These are phyloP conservation scores for Allobates femoralis DNA, from an alignment of 2,797 vertebrate genomes.

Conservation along the genomic window DNA sequence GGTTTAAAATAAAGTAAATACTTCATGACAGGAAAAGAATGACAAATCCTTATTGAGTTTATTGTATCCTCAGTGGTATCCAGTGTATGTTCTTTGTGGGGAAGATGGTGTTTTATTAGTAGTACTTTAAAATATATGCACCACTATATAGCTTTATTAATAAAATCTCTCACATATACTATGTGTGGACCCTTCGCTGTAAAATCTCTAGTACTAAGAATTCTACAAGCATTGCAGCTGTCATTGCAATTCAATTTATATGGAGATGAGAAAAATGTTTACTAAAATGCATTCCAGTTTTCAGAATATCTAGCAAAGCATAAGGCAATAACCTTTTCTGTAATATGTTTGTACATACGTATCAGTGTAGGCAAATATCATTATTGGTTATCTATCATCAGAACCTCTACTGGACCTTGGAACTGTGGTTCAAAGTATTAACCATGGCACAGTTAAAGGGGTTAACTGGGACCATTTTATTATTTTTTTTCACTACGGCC, in stretches of 20 bases:
- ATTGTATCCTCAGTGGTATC: neutral
- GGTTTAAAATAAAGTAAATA: neutral
- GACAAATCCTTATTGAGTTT: neutral
- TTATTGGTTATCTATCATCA: neutral
- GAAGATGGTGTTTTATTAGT: neutral
- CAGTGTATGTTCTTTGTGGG: neutral
- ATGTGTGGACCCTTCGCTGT: neutral
- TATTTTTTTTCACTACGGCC: too few relatives aligned
- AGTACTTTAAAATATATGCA: neutral
- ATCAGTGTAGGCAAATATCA: neutral
- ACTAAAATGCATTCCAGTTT: neutral
- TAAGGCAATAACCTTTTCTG: neutral
- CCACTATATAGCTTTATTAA: neutral
- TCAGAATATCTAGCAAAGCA: neutral
- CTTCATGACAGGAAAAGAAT: neutral
- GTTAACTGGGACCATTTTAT: too few relatives aligned
- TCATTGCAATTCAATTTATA: neutral
- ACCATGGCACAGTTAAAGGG: neutral
- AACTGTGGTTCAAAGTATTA: neutral
- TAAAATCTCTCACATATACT: neutral
- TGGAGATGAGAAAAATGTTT: neutral
- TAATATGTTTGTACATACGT: neutral
- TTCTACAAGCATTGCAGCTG: neutral
- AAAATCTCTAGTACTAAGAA: neutral
- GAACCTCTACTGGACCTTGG: neutral